phyloP scores from a whole-genome alignment of 1,140 invertebrate genomes.

The Camponotus vicinus region DNA sequence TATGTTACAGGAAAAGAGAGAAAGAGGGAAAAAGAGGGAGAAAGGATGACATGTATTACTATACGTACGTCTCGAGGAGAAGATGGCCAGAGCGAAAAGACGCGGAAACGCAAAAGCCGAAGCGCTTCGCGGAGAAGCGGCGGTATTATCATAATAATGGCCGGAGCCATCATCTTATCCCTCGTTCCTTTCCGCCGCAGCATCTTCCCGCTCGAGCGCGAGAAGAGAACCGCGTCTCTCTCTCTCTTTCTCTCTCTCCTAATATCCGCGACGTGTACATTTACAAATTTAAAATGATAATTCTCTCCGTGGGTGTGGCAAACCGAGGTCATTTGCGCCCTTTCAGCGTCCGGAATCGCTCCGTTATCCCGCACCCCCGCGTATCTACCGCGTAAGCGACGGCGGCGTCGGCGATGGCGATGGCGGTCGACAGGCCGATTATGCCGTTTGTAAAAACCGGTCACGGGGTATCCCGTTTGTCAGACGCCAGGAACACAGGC shows the following conservation, averaged over 20 bases:
- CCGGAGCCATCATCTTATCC: conserved; percentile 78
- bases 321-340: conserved; percentile 77
- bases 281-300: conserved; percentile 83
- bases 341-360: conserved; percentile 64
- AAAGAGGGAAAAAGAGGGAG: neutral
- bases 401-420: neutral
- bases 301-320: conserved; percentile 74
- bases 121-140: conserved; percentile 73
- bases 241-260: conserved; percentile 64
- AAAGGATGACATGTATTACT: conserved; percentile 15
- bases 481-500: conserved; percentile 72
- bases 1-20: conserved; percentile 38
- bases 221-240: conserved; percentile 33
- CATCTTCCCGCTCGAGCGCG: conserved; percentile 43
- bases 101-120: conserved; percentile 60
- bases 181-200: conserved; percentile 59
- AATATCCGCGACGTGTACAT: conserved; percentile 79
- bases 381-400: neutral
- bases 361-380: conserved; percentile 56
- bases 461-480: conserved; percentile 70
- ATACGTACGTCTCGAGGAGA: neutral
- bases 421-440: conserved; percentile 57
- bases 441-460: conserved; percentile 65
- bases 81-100: conserved; percentile 55
- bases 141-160: conserved; percentile 82